These are phyloP conservation scores for Tachina lurida DNA, from an alignment of 2,888 invertebrate species.

Conservation along the genomic window DNA sequence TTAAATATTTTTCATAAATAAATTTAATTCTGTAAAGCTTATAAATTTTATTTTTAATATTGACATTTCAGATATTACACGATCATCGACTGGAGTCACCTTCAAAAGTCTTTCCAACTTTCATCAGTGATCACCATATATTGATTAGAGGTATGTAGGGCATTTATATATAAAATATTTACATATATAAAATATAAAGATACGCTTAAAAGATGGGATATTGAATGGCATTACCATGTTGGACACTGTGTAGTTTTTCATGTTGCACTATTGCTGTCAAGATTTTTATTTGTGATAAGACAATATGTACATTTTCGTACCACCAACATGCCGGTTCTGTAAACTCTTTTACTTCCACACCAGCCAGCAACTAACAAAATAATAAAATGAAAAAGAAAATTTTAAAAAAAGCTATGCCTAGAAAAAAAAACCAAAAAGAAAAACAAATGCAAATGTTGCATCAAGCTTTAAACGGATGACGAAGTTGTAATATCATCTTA, in stretches of 20 bases:
- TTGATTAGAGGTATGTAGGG: too few species aligned
- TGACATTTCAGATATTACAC: too few species aligned
- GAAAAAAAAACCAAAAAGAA: conserved; percentile 28
- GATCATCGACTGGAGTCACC: too few species aligned
- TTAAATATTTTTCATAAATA: too few species aligned
- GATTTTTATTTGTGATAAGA: conserved; percentile 71
- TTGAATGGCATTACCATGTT: conserved; percentile 71
- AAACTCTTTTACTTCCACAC: conserved; percentile 47
- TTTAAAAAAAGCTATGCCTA: conserved; percentile 26
- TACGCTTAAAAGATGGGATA: conserved; percentile 46
- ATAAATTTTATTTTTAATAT: too few species aligned
- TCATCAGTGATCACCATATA: too few species aligned
- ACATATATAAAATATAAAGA: conserved; percentile 30
- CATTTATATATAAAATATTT: not conserved
- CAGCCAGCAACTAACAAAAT: not conserved
- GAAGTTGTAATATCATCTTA: conserved; percentile 66
- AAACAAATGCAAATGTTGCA: conserved; percentile 67
- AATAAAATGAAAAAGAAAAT: conserved; percentile 11
- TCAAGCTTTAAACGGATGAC: conserved; percentile 67
- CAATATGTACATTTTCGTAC: conserved; percentile 48
- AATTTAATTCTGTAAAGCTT: too few species aligned
- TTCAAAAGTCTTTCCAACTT: too few species aligned
- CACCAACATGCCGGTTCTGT: conserved; percentile 62
- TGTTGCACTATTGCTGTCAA: conserved; percentile 72
- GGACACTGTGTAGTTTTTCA: conserved; percentile 67